phyloP scores from a whole-genome alignment of 2,113 vertebrate species.

The Tetraodon nigroviridis region DNA sequence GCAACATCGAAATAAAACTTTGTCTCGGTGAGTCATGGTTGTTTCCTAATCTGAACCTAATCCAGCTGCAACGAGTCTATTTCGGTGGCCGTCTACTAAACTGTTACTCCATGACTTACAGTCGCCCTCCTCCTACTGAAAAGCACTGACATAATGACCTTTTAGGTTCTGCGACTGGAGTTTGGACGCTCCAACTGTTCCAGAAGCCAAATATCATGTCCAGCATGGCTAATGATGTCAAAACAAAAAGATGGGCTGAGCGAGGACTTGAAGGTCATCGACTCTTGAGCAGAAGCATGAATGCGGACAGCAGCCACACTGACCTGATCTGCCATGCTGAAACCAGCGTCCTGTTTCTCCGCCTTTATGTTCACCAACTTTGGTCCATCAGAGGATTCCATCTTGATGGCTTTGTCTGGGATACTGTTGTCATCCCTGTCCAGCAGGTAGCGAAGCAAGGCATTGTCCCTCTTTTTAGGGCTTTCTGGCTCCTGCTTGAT shows the following conservation, averaged over 20 bases:
- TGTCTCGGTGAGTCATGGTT: too few species aligned
- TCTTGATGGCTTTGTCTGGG: slow-evolving; percentile 87
- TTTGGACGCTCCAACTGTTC: too few species aligned
- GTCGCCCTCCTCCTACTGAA: too few species aligned
- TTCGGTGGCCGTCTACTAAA: too few species aligned
- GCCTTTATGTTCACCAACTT: slow-evolving; percentile 80
- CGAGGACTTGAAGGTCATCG: not conserved
- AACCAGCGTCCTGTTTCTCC: slow-evolving; percentile 85
- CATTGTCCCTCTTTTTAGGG: slow-evolving; percentile 98
- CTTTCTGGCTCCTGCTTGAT: slow-evolving; percentile 91
- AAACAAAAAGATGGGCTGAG: too few species aligned
- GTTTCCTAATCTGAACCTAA: too few species aligned
- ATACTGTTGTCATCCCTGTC: slow-evolving; percentile 91
- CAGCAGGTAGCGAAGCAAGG: slow-evolving; percentile 92
- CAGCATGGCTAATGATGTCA: not conserved
- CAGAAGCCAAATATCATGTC: too few species aligned
- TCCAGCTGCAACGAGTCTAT: too few species aligned
- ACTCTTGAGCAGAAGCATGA: not conserved
- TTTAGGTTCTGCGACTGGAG: too few species aligned
- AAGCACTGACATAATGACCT: too few species aligned
- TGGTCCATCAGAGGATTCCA: slow-evolving; percentile 81
- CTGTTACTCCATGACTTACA: too few species aligned
- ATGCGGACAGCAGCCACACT: slow-evolving; percentile 32
- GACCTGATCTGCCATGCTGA: slow-evolving; percentile 85
- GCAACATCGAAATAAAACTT: too few species aligned